Percentiles rank a stretch among this genome's conserved stretches.
phyloP scores from a whole-genome alignment of 2,797 vertebrate genomes.

The Acanthornis magna region DNA sequence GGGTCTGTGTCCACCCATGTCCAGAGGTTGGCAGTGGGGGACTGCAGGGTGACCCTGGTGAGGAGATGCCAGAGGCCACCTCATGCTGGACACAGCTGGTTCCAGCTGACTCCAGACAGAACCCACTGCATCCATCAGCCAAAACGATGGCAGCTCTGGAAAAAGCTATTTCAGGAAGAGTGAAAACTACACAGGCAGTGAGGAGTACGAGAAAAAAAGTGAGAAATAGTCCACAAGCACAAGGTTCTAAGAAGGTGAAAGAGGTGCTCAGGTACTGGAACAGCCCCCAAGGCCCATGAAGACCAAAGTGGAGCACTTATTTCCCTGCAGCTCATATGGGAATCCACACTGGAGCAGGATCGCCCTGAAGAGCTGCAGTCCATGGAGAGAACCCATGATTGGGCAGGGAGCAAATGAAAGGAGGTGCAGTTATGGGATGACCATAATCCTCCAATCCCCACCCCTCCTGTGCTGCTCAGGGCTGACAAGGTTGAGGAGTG shows the following conservation, averaged over 20 bases:
- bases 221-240: not conserved
- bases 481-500: not conserved
- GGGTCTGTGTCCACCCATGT: rapidly evolving
- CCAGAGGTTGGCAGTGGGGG: not conserved
- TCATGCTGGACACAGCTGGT: not conserved
- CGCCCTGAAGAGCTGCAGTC: not conserved
- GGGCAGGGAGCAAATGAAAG: not conserved
- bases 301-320: rapidly evolving
- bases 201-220: not conserved
- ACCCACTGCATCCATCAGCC: not conserved
- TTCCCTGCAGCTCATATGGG: not conserved
- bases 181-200: not conserved
- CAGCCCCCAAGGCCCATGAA: not conserved
- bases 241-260: not conserved
- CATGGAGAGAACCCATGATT: not conserved
- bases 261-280: not conserved
- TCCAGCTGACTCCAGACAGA: not conserved
- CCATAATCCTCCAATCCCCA: not conserved
- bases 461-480: not conserved
- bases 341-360: not conserved
- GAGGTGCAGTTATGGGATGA: not conserved
- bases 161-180: not conserved
- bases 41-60: not conserved
- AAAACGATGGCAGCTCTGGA: not conserved
- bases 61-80: not conserved